A percentile compares a stretch with the other conserved stretches of the same genome.
phyloP scores from a whole-genome alignment of 2,797 vertebrate species.

The Phylloscopus collybita region DNA sequence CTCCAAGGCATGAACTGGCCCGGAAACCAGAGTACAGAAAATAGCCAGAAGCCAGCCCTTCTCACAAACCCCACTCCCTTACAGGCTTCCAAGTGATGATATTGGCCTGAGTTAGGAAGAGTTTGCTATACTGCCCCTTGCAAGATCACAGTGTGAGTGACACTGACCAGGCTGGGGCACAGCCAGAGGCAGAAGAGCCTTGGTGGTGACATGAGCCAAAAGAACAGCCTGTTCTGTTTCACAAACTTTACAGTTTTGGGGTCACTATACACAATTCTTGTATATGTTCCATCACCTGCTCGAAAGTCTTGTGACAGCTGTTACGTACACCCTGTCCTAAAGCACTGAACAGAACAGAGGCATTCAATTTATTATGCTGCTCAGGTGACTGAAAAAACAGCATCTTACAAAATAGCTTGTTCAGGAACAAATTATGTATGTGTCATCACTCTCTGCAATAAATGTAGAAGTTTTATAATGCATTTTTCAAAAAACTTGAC shows the following conservation, averaged over 20 bases:
- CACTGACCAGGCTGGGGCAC: background rate
- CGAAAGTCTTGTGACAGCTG: background rate
- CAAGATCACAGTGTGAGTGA: fast-evolving
- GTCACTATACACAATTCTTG: background rate
- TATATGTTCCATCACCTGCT: background rate
- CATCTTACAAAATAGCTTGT: background rate
- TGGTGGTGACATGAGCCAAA: background rate
- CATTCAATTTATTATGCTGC: background rate
- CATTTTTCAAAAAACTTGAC: background rate
- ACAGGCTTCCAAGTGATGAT: background rate
- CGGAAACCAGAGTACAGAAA: background rate
- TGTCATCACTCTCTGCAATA: background rate
- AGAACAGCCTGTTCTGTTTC: background rate
- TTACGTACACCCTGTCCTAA: background rate
- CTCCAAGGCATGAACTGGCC: background rate
- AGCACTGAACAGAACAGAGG: background rate
- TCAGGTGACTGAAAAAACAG: background rate
- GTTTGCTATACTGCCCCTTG: background rate
- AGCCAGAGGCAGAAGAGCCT: background rate
- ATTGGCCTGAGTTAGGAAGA: background rate
- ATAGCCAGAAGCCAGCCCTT: background rate
- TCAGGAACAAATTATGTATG: constrained; percentile 28
- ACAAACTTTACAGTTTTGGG: background rate
- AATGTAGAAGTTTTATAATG: background rate
- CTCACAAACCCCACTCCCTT: background rate